These are phyloP conservation scores for Tricholaema leucomelas DNA, from an alignment of 2,113 vertebrate genomes.

Conservation along the genomic window DNA sequence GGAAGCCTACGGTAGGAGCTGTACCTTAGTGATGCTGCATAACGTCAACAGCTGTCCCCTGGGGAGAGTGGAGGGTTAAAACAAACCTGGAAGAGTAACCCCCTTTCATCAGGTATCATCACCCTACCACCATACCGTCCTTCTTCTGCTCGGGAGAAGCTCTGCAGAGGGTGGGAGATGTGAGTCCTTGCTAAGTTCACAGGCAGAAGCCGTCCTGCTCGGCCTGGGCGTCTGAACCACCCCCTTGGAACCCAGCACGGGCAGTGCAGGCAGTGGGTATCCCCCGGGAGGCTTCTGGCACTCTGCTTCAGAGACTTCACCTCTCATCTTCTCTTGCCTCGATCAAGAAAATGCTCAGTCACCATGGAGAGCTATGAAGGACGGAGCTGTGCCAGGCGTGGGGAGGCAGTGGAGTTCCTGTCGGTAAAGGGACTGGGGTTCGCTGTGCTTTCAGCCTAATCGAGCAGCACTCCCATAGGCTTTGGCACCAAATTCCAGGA, in stretches of 20 bases:
- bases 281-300: neutral
- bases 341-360: neutral
- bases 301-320: neutral
- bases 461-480: neutral
- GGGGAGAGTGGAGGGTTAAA: neutral
- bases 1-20: neutral
- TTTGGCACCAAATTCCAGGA: conserved; percentile 2
- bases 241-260: neutral
- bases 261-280: conserved; percentile 34
- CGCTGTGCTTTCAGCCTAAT: conserved; percentile 21
- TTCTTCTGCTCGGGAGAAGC: conserved; percentile 32
- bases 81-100: neutral
- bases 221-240: neutral
- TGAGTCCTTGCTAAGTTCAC: neutral
- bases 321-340: neutral
- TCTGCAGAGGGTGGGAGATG: neutral
- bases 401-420: neutral
- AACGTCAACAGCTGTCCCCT: neutral
- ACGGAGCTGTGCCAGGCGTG: neutral
- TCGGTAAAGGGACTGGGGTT: neutral
- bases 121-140: neutral
- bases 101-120: neutral
- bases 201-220: neutral
- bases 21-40: neutral
- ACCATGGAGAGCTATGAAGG: neutral